These are phyloP conservation scores for Clitarchus hookeri DNA, from an alignment of 2,888 invertebrate species.

Conservation along the genomic window DNA sequence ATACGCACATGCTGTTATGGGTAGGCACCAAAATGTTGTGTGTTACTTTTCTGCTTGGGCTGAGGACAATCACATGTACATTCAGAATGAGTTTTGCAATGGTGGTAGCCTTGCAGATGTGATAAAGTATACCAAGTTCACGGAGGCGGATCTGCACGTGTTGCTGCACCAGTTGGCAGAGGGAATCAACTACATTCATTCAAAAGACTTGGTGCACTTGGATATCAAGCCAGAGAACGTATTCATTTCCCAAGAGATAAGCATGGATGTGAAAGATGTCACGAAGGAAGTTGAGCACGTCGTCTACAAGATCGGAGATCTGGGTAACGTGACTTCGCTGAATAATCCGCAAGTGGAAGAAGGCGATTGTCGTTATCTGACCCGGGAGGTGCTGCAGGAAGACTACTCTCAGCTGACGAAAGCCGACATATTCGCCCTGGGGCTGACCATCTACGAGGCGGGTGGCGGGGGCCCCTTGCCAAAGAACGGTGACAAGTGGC, in stretches of 20 bases:
- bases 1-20: conserved; percentile 90
- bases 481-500: conserved; percentile 90
- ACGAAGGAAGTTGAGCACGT: conserved; percentile 72
- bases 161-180: conserved; percentile 80
- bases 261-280: conserved; percentile 64
- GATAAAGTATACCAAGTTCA: conserved; percentile 55
- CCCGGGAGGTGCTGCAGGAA: conserved; percentile 85
- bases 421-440: conserved; percentile 82
- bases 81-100: conserved; percentile 94
- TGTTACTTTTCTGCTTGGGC: conserved; percentile 96
- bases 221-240: conserved; percentile 94
- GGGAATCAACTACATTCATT: conserved; percentile 87
- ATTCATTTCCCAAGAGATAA: conserved; percentile 74
- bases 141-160: conserved; percentile 73
- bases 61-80: conserved; percentile 92
- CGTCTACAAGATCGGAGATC: conserved; percentile 80
- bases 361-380: conserved; percentile 90
- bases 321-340: conserved; percentile 89
- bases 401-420: conserved; percentile 78
- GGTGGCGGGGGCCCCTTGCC: conserved; percentile 80
- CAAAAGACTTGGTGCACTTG: conserved; percentile 86
- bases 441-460: conserved; percentile 75
- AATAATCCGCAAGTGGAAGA: conserved; percentile 85
- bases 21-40: conserved; percentile 91
- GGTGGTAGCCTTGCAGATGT: conserved; percentile 80